Conservation (phyloP, 2,888 invertebrate species). For the Diadromus collaris region DNA sequence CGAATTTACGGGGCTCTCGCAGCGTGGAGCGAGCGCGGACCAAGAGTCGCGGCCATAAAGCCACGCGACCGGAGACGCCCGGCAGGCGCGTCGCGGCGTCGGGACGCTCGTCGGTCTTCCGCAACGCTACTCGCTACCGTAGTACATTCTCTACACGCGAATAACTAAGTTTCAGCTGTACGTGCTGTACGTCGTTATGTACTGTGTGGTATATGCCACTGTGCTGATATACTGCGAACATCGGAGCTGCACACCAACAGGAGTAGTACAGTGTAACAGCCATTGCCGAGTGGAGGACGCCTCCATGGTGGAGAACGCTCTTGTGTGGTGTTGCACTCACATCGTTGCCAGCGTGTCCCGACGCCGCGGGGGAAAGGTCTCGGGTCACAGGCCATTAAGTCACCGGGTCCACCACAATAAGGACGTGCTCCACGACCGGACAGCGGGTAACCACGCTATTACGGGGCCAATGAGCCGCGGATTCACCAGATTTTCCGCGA, state of each 20-base stretch:
- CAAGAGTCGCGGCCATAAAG: constrained; percentile 69
- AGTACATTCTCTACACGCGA: constrained; percentile 58
- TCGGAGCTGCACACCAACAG: not conserved
- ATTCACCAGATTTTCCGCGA: constrained; percentile 74
- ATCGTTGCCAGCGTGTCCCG: constrained; percentile 25
- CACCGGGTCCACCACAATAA: constrained; percentile 74
- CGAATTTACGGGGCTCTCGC: constrained; percentile 42
- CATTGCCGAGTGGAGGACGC: constrained; percentile 25
- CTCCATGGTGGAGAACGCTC: not conserved
- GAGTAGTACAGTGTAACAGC: not conserved
- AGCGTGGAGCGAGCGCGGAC: constrained; percentile 13
- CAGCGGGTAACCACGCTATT: constrained; percentile 79
- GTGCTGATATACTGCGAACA: not conserved
- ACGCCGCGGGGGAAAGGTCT: constrained; percentile 62
- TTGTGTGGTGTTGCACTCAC: not conserved
- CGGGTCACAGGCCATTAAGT: constrained; percentile 78
- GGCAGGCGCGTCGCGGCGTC: constrained; percentile 76
- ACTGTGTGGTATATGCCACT: not conserved
- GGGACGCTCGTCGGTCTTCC: constrained; percentile 74
- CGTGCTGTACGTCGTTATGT: constrained; percentile 37
- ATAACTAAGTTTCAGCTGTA: constrained; percentile 74
- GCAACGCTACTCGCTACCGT: constrained; percentile 57
- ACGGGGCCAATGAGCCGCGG: constrained; percentile 78
- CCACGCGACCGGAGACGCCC: constrained; percentile 79
- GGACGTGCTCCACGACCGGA: constrained; percentile 72